Evolutionary conservation across 2,113 vertebrate genomes (phyloP).

Genomic region (Halichoerus grypus): DNA sequence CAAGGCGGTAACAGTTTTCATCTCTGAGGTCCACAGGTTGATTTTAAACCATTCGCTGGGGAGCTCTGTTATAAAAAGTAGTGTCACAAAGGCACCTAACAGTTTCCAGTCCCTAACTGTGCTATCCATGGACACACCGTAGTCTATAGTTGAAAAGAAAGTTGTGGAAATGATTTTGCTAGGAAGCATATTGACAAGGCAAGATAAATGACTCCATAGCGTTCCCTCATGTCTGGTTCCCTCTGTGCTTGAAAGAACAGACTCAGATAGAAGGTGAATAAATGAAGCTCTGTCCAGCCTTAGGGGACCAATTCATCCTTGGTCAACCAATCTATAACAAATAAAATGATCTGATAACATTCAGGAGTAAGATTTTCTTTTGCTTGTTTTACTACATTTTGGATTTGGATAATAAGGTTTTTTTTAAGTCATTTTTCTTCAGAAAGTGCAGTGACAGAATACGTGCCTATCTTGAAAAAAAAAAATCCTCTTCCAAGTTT

Average conservation of each 20-base stretch:
- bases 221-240: not conserved
- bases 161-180: conserved; percentile 37
- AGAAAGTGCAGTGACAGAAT: conserved; percentile 52
- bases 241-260: not conserved
- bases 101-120: not conserved
- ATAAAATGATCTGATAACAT: not conserved
- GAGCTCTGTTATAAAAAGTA: not conserved
- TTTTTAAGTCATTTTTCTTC: not conserved
- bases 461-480: not conserved
- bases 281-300: not conserved
- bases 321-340: conserved; percentile 22
- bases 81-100: not conserved
- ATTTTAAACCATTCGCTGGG: not conserved
- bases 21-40: not conserved
- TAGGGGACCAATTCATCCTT: not conserved
- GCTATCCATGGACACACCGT: not conserved
- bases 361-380: not conserved
- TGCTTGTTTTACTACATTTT: conserved; percentile 27
- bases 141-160: not conserved
- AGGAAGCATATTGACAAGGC: not conserved
- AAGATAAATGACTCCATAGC: not conserved
- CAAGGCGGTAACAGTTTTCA: not conserved
- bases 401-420: not conserved
- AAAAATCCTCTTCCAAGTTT: not conserved
- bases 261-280: not conserved